Evolutionary conservation across 2,113 vertebrate species (phyloP), one percentile per base, ranked within the genome.

Genomic region (Cynoglossus semilaevis): DNA sequence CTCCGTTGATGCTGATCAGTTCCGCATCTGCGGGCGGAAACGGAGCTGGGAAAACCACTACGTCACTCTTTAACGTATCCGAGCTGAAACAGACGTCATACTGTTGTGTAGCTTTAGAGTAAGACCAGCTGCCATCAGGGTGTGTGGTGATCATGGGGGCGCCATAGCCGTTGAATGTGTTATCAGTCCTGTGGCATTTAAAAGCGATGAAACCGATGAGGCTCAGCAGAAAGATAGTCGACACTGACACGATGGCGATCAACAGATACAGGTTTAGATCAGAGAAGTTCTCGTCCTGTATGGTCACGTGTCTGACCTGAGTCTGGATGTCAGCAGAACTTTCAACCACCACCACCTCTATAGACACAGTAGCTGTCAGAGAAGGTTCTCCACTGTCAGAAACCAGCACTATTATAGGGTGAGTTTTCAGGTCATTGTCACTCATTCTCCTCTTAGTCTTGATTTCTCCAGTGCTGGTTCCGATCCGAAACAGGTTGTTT

Each of bases 381-480:
- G 82, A 74, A 49, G 82, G 80, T 36, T 85, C 80, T 70, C 85
- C 85, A 12, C 58, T 76, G 75, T 87, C 85, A 72, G 67, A 80
- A 1, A 85, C 73, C 66, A 76, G 29, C 51, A 87, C 70, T 22
- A 82, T 50, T 54, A 85, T 48, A 12, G 76, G 78, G 50, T 85
- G 82, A 47, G 66, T 74, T 62, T 75, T 80, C 63, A 78, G 43
- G 44, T 87, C 85, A 70, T 75, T 76, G 64, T 82, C 83, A 72
- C 79, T 83, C 80, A 85, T 83, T 29, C 76, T 62, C 70, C 92
- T 84, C 1, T 3, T 78, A 59, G 87, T 86, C 72, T 88, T 83
- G 70, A 93, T 82, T 74, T 93, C 92, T 16, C 92, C 92, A 0
- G 81, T 92, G 42, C 81, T 89, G 64, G 87, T 81, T 74, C 88